A percentile compares a stretch with the other conserved stretches of the same genome.
phyloP scores from a whole-genome alignment of 2,888 invertebrate species.

The Caenorhabditis sp. region DNA sequence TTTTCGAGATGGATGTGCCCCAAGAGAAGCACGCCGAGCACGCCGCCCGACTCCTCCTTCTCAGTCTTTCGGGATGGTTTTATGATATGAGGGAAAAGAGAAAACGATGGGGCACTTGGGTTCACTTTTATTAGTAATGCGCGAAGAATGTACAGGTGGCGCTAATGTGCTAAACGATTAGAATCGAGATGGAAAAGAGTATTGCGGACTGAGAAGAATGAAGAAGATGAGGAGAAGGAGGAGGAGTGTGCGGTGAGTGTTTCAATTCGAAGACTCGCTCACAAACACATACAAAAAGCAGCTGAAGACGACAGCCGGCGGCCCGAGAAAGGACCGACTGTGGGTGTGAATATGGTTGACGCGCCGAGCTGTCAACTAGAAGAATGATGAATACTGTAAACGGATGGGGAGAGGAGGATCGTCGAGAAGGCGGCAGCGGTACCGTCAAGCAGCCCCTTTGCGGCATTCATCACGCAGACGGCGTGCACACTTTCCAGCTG shows the following conservation, averaged over 20 bases:
- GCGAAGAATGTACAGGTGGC: slow-evolving; percentile 54
- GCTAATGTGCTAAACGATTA: slow-evolving; percentile 52
- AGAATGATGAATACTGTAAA: slow-evolving; percentile 62
- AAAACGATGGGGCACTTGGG: slow-evolving; percentile 3
- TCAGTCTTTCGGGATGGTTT: too few species aligned
- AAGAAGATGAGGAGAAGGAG: slow-evolving; percentile 14
- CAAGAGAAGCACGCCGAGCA: slow-evolving; percentile 4
- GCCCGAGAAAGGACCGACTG: background rate
- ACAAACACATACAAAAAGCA: slow-evolving; percentile 30
- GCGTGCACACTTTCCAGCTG: slow-evolving; percentile 57
- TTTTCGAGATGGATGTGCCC: slow-evolving; percentile 51
- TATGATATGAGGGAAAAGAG: slow-evolving; percentile 35
- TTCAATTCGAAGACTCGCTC: slow-evolving; percentile 27
- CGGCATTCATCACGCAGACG: slow-evolving; percentile 52
- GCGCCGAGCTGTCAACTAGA: slow-evolving; percentile 51
- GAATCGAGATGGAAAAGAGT: slow-evolving; percentile 54
- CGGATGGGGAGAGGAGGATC: slow-evolving; percentile 49
- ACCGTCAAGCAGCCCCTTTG: slow-evolving; percentile 16
- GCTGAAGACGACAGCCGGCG: slow-evolving; percentile 48
- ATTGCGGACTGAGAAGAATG: slow-evolving; percentile 23
- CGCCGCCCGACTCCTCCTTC: background rate
- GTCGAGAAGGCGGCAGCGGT: slow-evolving; percentile 30
- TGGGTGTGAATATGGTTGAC: slow-evolving; percentile 51
- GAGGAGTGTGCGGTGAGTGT: slow-evolving; percentile 42
- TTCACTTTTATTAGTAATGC: slow-evolving; percentile 47